Evolutionary conservation across 2,888 invertebrate genomes (phyloP).

Genomic region (Dicycla oo): DNA sequence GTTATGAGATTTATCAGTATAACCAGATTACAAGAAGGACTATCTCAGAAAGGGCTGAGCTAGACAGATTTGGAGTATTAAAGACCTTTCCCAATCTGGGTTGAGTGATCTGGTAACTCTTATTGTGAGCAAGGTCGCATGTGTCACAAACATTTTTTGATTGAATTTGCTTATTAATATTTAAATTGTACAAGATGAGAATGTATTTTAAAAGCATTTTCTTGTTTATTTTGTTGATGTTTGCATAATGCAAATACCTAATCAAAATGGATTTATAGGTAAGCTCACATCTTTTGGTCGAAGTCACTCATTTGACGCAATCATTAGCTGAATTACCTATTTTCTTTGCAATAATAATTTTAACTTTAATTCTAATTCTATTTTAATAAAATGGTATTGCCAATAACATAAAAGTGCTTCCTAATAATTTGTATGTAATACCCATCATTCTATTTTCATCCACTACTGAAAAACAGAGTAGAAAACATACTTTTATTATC

Average conservation of each 20-base stretch:
- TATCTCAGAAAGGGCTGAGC: constrained; percentile 11
- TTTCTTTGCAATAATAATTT: neutral
- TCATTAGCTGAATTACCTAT: neutral
- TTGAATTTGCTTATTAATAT: constrained; percentile 29
- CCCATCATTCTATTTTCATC: neutral
- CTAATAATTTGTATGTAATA: neutral
- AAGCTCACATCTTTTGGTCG: neutral
- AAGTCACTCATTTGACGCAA: neutral
- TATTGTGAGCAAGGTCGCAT: constrained; percentile 34
- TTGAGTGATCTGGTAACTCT: constrained; percentile 47
- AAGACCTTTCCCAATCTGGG: constrained; percentile 41
- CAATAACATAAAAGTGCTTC: neutral
- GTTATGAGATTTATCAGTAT: constrained; percentile 37
- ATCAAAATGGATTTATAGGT: neutral
- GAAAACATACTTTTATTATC: constrained; percentile 12
- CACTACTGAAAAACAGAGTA: neutral
- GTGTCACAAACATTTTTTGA: constrained; percentile 31
- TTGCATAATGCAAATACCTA: neutral
- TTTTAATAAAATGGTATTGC: neutral
- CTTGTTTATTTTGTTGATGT: neutral
- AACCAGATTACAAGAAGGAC: constrained; percentile 32
- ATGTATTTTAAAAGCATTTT: neutral
- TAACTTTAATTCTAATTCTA: too few species aligned
- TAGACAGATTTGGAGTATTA: constrained; percentile 25
- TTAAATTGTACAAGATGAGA: constrained; percentile 25